These are phyloP conservation scores for Spisula subtruncata DNA, from an alignment of 2,888 invertebrate genomes.

Conservation along the genomic window DNA sequence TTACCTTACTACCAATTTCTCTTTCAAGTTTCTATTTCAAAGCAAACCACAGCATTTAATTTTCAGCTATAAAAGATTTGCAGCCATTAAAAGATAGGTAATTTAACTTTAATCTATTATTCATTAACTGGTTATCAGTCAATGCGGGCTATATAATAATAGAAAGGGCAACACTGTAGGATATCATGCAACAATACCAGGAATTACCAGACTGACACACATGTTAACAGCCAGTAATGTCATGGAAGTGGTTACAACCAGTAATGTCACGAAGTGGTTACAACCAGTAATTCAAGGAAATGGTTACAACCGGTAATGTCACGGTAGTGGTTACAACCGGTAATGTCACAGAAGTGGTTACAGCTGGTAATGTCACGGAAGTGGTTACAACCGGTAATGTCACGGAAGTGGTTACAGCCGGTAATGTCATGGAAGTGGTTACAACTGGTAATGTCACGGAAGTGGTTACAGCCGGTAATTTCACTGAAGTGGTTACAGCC, in stretches of 20 bases:
- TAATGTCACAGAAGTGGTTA: not conserved
- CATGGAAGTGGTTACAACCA: not conserved
- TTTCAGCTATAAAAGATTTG: not conserved
- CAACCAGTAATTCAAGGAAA: too few relatives aligned
- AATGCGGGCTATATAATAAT: not conserved
- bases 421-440: too few relatives aligned
- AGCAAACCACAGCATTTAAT: not conserved
- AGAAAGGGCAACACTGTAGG: not conserved
- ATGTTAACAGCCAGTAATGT: too few relatives aligned
- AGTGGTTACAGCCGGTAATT: too few relatives aligned
- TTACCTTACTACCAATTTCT: not conserved
- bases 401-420: too few relatives aligned
- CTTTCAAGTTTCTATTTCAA: conserved; percentile 4
- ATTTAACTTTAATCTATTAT: conserved; percentile 19
- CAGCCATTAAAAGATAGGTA: conserved; percentile 8
- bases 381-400: too few relatives aligned
- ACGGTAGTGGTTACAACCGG: too few relatives aligned
- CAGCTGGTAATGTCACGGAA: too few relatives aligned
- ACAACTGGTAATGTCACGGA: too few relatives aligned
- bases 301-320: too few relatives aligned
- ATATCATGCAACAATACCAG: not conserved
- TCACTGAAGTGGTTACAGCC: too few relatives aligned
- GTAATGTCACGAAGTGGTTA: too few relatives aligned
- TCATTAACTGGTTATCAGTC: not conserved
- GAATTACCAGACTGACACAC: not conserved